These are phyloP conservation scores for Dicaeum eximium DNA, from an alignment of 2,113 vertebrate species.

Conservation along the genomic window DNA sequence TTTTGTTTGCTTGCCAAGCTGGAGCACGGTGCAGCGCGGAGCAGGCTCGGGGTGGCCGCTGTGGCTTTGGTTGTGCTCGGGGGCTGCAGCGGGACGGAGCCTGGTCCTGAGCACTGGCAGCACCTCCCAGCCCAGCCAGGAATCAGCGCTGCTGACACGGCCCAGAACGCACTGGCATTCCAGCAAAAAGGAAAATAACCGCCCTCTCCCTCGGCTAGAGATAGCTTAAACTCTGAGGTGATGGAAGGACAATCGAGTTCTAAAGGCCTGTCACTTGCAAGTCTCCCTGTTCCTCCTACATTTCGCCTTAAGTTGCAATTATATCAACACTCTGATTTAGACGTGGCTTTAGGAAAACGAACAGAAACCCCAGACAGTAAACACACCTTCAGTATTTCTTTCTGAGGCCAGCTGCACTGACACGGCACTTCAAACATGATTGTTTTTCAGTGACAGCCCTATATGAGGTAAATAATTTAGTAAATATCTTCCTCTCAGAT, in stretches of 20 bases:
- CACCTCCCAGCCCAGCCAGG: neutral
- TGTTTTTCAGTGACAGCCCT: neutral
- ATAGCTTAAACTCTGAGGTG: neutral
- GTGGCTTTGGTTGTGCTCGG: neutral
- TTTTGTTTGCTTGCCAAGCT: neutral
- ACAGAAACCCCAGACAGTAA: neutral
- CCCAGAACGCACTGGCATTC: neutral
- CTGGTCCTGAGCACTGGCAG: neutral
- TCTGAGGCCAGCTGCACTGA: neutral
- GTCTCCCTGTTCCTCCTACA: neutral
- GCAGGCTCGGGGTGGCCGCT: rapidly evolving
- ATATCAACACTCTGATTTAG: neutral
- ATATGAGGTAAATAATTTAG: neutral
- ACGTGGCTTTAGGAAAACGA: neutral
- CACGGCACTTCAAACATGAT: neutral
- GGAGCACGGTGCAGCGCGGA: rapidly evolving
- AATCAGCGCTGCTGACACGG: neutral
- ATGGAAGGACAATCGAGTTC: neutral
- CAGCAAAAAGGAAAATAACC: neutral
- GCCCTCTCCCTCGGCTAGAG: neutral
- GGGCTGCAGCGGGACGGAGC: neutral
- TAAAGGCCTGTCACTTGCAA: neutral
- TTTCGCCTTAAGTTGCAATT: neutral
- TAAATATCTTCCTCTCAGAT: neutral
- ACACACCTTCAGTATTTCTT: neutral